Evolutionary conservation across 2,888 invertebrate species (phyloP), one percentile per base, ranked within the genome.

Genomic region (Brachyptera risi): DNA sequence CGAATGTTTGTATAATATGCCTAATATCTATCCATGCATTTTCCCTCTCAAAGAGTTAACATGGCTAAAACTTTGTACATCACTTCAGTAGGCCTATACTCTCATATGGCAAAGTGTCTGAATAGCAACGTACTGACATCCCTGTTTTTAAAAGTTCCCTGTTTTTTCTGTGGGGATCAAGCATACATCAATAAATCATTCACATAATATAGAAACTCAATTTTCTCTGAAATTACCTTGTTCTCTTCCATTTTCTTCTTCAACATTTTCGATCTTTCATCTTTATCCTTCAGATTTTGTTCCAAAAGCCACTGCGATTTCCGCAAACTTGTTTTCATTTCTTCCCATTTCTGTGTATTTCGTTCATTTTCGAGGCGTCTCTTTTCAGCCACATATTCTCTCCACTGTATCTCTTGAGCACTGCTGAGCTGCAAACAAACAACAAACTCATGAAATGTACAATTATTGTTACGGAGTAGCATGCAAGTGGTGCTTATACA

Each of bases 311-410:
- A 67, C 51, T 71, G 70, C 15, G 70, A 70, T 26, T 67, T 66
- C 15, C 69, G 66, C 49, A 70, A 67, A 60, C 68, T 69, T 31
- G 68, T 67, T 60, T 72, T 71, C 26, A 72, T 67, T 62, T 70
- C 70, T 56, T 72, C 68, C 65, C 69, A 70, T 47, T 70, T 64
- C 24, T 63, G 61, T 23, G 68, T 56, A 57, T 72, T 73, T 54
- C 70, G 67, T 35, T 68, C 60, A 42, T 69, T 71, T 59, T 73
- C 71, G 13, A 67, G 37, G 50, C 66, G 66, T 49, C 72, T 63
- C 60, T 72, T 72, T 60, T 71, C 69, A 17, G 66, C 56, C 2
- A 73, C 68, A 58, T 68, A 68, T 19, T 71, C 68, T 31, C 68
- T 67, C 72, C 71, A 72, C 59, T 68, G 68, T 59, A 68, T 65